These are phyloP conservation scores for Lamproptera curius DNA, from an alignment of 2,888 invertebrate genomes.

Conservation along the genomic window DNA sequence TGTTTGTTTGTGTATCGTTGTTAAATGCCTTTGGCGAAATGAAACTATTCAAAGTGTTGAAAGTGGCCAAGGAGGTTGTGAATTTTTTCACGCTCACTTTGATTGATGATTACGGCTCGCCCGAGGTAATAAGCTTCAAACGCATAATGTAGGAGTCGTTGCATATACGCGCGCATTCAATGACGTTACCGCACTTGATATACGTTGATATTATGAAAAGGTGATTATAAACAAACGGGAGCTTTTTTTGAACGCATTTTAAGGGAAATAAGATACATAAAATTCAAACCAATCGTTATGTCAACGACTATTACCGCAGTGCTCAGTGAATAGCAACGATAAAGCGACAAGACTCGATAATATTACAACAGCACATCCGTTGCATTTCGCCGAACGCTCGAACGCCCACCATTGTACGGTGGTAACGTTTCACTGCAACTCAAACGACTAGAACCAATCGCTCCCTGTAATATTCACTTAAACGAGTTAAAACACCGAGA, in stretches of 20 bases:
- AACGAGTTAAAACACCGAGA: constrained; percentile 1
- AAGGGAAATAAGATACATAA: too few species aligned
- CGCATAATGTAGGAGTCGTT: constrained; percentile 13
- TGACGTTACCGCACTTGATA: too few species aligned
- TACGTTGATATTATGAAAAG: too few species aligned
- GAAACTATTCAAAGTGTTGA: constrained; percentile 36
- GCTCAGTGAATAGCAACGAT: constrained; percentile 24
- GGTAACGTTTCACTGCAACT: constrained; percentile 12
- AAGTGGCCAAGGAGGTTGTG: constrained; percentile 37
- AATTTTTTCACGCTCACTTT: constrained; percentile 29
- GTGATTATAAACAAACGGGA: too few species aligned
- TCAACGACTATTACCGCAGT: constrained; percentile 19
- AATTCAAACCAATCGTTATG: too few species aligned
- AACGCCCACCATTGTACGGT: constrained; percentile 7
- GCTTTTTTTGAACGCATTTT: too few species aligned
- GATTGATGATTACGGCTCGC: constrained; percentile 32
- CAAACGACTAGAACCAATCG: background rate
- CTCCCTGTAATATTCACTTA: background rate
- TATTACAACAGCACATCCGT: constrained; percentile 38
- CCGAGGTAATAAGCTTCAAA: constrained; percentile 32
- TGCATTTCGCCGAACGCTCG: constrained; percentile 35
- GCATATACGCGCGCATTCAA: constrained; percentile 31
- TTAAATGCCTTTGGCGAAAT: too few species aligned
- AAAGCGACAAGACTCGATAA: constrained; percentile 38
- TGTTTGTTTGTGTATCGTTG: too few species aligned